Evolutionary conservation across 1,140 invertebrate genomes (phyloP).

Genomic region (Drosophila parabipectinata): DNA sequence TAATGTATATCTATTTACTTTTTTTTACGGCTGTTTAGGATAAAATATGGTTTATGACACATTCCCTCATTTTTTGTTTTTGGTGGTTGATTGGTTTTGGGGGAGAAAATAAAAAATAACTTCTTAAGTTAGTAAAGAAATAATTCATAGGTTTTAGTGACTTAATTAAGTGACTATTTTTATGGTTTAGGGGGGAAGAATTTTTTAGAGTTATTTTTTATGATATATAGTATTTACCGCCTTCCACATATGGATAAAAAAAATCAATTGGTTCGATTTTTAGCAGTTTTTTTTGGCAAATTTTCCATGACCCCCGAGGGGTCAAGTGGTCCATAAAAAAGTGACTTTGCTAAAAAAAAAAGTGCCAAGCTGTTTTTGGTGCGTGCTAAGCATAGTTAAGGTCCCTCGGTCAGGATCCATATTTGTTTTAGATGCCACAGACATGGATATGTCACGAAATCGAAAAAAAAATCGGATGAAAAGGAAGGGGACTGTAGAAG

Average conservation of each 20-base stretch:
- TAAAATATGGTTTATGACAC: conserved; percentile 7
- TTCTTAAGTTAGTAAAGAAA: conserved; percentile 4
- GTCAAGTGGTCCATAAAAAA: conserved; percentile 35
- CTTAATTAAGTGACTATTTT: neutral
- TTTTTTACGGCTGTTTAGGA: conserved; percentile 15
- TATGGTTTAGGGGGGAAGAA: neutral
- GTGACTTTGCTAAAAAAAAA: conserved; percentile 20
- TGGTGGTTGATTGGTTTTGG: conserved; percentile 17
- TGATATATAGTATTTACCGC: neutral
- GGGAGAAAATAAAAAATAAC: conserved; percentile 3
- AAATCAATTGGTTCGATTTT: neutral
- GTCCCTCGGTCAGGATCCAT: conserved; percentile 36
- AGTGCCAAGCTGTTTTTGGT: conserved; percentile 53
- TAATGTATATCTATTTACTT: conserved; percentile 21
- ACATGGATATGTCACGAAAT: conserved; percentile 22
- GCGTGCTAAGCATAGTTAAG: conserved; percentile 71
- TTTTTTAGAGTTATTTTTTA: neutral
- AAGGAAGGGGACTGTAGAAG: neutral
- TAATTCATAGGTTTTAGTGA: conserved; percentile 5
- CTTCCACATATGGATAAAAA: neutral
- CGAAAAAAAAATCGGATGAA: neutral
- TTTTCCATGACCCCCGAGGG: too few relatives aligned
- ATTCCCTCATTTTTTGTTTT: neutral
- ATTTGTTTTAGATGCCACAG: conserved; percentile 69
- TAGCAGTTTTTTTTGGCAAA: neutral